Percentiles rank a stretch among this genome's conserved stretches.
Conservation (phyloP, 1,140 invertebrate genomes). For the Laupala kohalensis region DNA sequence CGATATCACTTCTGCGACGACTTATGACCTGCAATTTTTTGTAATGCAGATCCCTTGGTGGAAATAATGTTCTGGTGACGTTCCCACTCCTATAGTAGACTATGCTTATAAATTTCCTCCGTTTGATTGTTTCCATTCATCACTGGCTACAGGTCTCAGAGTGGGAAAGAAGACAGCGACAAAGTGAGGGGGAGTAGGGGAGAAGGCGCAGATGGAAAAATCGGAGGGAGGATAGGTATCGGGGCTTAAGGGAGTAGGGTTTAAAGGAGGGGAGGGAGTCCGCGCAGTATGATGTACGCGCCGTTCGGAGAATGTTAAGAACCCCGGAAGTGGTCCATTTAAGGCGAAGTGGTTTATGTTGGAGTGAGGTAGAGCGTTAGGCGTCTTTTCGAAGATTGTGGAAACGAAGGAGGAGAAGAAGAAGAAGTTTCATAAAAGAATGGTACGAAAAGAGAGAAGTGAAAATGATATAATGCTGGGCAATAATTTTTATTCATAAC, state of each 20-base stretch:
- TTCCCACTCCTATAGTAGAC: too few species aligned
- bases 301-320: background rate
- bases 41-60: too few species aligned
- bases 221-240: background rate
- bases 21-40: too few species aligned
- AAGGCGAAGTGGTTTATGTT: background rate
- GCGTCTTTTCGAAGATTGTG: background rate
- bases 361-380: background rate
- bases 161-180: too few species aligned
- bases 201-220: background rate
- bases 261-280: too few species aligned
- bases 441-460: too few species aligned
- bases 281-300: background rate
- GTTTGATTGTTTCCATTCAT: background rate
- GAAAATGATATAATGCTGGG: too few species aligned
- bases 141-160: background rate
- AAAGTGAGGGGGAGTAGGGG: too few species aligned
- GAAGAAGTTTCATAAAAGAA: background rate
- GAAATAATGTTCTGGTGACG: too few species aligned
- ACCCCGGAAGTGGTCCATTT: background rate
- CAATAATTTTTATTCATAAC: too few species aligned
- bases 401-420: background rate
- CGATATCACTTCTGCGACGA: too few species aligned
- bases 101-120: background rate
- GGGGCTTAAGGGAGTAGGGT: too few species aligned